Percentiles rank a stretch among this genome's conserved stretches.
Conservation (phyloP, 2,113 vertebrate species). For the Rhodinocichla rosea region DNA sequence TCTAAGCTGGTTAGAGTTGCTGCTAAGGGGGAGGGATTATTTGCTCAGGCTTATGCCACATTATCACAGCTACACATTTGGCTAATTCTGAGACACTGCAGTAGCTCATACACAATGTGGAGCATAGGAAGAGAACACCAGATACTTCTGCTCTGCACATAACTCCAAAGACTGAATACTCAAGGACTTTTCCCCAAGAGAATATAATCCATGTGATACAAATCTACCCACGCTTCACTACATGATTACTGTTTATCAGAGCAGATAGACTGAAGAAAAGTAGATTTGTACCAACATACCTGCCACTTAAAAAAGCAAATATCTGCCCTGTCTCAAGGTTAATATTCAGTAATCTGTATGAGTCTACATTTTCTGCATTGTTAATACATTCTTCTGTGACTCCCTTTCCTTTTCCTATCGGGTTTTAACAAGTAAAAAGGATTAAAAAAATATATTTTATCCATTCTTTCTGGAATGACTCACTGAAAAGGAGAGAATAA, state of each 20-base stretch:
- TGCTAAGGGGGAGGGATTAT: neutral
- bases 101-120: neutral
- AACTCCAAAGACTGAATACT: neutral
- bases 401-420: neutral
- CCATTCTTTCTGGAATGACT: slow-evolving; percentile 27
- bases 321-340: neutral
- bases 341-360: neutral
- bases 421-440: neutral
- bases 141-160: neutral
- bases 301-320: neutral
- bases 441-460: neutral
- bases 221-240: neutral
- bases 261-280: neutral
- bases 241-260: neutral
- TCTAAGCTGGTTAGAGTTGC: neutral
- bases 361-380: neutral
- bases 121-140: neutral
- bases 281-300: neutral
- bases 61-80: neutral
- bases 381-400: neutral
- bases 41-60: neutral
- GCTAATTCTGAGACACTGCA: neutral
- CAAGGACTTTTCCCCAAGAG: neutral
- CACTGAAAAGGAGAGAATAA: slow-evolving; percentile 28
- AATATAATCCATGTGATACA: neutral